A percentile compares a stretch with the other conserved stretches of the same genome.
phyloP scores from a whole-genome alignment of 2,113 vertebrate species.

The Dolichotis patagonum region DNA sequence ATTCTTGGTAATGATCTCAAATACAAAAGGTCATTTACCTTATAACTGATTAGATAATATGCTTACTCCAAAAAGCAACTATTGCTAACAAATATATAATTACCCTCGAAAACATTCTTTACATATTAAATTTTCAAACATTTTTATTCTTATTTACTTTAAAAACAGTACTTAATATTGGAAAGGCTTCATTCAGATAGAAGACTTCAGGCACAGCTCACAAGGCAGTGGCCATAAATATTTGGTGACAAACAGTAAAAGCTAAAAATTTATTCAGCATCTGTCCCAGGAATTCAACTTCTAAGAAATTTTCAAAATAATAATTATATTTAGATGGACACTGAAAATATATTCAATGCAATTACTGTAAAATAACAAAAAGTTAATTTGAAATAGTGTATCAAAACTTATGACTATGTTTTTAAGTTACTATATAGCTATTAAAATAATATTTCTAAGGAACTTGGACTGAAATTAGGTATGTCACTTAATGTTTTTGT shows the following conservation, averaged over 20 bases:
- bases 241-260: background rate
- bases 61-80: background rate
- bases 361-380: slow-evolving; percentile 4
- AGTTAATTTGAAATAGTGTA: background rate
- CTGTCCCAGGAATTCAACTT: background rate
- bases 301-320: background rate
- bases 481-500: background rate
- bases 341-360: background rate
- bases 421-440: background rate
- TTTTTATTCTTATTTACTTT: background rate
- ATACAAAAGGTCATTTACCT: background rate
- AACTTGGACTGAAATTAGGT: background rate
- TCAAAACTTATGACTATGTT: background rate
- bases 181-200: background rate
- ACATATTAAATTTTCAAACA: background rate
- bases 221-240: background rate
- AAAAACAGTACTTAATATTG: background rate
- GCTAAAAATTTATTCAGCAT: background rate
- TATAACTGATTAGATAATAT: background rate
- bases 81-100: background rate
- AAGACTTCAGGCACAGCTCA: background rate
- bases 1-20: background rate
- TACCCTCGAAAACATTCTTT: background rate
- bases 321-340: background rate
- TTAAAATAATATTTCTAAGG: background rate